Percentiles rank a stretch among this genome's conserved stretches.
phyloP scores from a whole-genome alignment of 1,140 invertebrate species.

The Drosophila persimilis region DNA sequence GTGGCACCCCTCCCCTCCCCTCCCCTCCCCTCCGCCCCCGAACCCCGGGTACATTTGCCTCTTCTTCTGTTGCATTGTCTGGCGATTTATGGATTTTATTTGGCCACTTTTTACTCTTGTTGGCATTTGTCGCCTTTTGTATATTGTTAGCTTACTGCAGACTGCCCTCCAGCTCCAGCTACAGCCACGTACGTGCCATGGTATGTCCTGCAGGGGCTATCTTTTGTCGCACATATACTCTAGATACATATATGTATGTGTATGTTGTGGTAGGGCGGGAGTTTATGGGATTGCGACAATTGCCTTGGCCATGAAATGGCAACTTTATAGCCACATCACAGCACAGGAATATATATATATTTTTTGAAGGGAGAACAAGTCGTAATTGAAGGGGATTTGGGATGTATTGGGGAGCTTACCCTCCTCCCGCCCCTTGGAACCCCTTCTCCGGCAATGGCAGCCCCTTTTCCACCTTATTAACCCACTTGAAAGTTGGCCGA shows the following conservation, averaged over 20 bases:
- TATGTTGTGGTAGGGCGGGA: constrained; percentile 30
- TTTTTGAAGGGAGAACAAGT: no score
- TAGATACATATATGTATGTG: neutral
- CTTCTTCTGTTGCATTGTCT: constrained; percentile 61
- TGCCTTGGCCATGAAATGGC: constrained; percentile 49
- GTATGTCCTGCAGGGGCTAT: no score
- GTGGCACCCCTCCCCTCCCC: constrained; percentile 23
- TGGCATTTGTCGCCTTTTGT: constrained; percentile 77
- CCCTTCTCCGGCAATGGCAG: neutral
- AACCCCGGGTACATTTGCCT: neutral
- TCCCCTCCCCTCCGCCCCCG: neutral
- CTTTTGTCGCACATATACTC: no score
- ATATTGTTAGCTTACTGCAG: constrained; percentile 74
- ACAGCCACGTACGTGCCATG: no score
- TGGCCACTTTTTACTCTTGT: constrained; percentile 70
- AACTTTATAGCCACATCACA: constrained; percentile 36
- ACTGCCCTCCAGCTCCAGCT: constrained; percentile 25
- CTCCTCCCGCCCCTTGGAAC: no score
- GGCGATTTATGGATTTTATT: constrained; percentile 80
- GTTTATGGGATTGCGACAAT: constrained; percentile 7
- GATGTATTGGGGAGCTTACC: no score
- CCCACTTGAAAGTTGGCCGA: constrained; percentile 47
- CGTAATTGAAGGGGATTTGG: no score
- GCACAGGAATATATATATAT: no score
- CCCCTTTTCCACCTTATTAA: constrained; percentile 25